Evolutionary conservation across 2,797 vertebrate species (phyloP).

Genomic region (Rhabdophis nuchalis): DNA sequence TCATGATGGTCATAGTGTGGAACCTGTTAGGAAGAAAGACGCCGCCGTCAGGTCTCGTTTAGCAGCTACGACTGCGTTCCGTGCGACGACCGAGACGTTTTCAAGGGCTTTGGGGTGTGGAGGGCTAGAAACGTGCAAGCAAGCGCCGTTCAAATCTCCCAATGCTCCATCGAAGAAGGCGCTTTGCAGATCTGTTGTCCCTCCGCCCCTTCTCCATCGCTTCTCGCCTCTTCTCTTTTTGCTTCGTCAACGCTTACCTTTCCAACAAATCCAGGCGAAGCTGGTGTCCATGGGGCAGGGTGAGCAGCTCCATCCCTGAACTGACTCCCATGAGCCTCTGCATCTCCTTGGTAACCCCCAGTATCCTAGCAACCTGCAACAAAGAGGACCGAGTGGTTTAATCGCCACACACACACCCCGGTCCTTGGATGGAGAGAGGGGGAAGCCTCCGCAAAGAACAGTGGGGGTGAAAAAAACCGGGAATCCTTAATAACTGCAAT

Average conservation of each 20-base stretch:
- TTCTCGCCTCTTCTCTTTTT: neutral
- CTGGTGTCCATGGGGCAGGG: slow-evolving; percentile 94
- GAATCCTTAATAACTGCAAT: neutral
- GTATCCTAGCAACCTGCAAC: slow-evolving; percentile 91
- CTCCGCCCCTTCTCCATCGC: neutral
- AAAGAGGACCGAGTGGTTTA: slow-evolving; percentile 59
- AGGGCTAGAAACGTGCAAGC: neutral
- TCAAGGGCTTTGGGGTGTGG: neutral
- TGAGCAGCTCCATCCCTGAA: slow-evolving; percentile 94
- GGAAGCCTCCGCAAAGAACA: neutral
- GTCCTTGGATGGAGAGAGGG: slow-evolving; percentile 34
- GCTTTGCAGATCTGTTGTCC: neutral
- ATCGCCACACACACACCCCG: slow-evolving; percentile 30
- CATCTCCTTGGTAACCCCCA: slow-evolving; percentile 88
- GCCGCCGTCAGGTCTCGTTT: neutral
- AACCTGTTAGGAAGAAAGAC: slow-evolving; percentile 71
- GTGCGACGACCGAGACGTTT: fast-evolving
- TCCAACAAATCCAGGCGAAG: slow-evolving; percentile 94
- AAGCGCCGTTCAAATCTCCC: neutral
- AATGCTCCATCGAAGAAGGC: neutral
- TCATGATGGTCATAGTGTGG: slow-evolving; percentile 98
- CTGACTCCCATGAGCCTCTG: slow-evolving; percentile 96
- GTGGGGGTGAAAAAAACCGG: neutral
- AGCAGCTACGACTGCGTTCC: neutral
- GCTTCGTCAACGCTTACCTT: slow-evolving; percentile 72